Evolutionary conservation across 2,113 vertebrate species (phyloP).

Genomic region (Podarcis muralis): DNA sequence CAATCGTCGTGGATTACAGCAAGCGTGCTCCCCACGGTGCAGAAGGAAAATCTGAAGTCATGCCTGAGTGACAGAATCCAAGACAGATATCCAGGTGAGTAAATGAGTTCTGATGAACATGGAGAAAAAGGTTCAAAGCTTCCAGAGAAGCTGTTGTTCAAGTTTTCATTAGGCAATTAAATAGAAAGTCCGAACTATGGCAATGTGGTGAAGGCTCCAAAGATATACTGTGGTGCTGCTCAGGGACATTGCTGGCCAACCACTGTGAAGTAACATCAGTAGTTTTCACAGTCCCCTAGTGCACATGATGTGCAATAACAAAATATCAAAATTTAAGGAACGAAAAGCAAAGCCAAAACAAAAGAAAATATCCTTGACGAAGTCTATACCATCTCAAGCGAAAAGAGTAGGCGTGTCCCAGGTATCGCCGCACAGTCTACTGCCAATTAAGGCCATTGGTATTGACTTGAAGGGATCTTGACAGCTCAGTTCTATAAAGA

Average conservation of each 20-base stretch:
- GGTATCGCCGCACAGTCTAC: constrained; percentile 78
- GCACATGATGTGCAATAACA: constrained; percentile 82
- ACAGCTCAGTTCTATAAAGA: constrained; percentile 75
- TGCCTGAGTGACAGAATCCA: constrained; percentile 78
- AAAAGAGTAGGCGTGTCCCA: constrained; percentile 74
- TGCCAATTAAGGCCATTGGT: constrained; percentile 82
- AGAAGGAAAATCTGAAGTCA: constrained; percentile 76
- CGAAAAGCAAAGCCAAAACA: constrained; percentile 68
- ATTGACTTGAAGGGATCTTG: constrained; percentile 78
- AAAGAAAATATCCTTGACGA: constrained; percentile 65
- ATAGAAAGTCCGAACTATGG: constrained; percentile 78
- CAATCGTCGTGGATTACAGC: constrained; percentile 70
- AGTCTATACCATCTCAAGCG: constrained; percentile 79
- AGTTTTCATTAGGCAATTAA: constrained; percentile 78
- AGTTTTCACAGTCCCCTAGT: constrained; percentile 82
- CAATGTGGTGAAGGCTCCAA: constrained; percentile 80
- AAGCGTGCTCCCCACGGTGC: constrained; percentile 71
- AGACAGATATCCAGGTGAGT: constrained; percentile 79
- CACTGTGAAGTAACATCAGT: constrained; percentile 77
- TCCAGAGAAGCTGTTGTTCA: constrained; percentile 76
- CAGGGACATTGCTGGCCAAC: constrained; percentile 77
- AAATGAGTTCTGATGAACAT: constrained; percentile 71
- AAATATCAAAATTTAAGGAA: constrained; percentile 70
- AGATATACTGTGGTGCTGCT: constrained; percentile 79
- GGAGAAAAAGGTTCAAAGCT: constrained; percentile 76